Evolutionary conservation across 2,113 vertebrate species (phyloP).

Genomic region (Oenanthe melanoleuca): DNA sequence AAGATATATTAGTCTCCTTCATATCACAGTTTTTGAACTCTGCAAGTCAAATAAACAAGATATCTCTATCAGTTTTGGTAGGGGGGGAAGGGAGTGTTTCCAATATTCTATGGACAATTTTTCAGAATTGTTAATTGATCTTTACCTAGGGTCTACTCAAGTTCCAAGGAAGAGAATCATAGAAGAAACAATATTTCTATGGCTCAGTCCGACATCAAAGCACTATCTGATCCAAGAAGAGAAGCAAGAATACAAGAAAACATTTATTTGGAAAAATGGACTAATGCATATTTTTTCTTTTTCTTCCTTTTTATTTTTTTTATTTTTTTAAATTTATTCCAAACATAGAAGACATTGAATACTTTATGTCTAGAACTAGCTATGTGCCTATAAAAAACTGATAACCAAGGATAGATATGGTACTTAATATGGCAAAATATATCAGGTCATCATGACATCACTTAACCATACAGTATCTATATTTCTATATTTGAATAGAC

Average conservation of each 20-base stretch:
- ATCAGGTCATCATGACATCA: not conserved
- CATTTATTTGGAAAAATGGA: not conserved
- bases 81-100: fast-evolving
- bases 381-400: not conserved
- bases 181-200: not conserved
- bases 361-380: not conserved
- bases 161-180: not conserved
- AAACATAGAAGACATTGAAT: not conserved
- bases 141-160: not conserved
- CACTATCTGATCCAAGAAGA: not conserved
- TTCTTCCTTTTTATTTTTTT: not conserved
- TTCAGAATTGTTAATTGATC: not conserved
- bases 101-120: not conserved
- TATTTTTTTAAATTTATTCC: not conserved
- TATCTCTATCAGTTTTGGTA: not conserved
- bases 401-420: not conserved
- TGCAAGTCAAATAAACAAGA: not conserved
- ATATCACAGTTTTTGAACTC: not conserved
- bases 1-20: not conserved
- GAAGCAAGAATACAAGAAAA: not conserved
- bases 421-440: not conserved
- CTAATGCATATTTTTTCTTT: not conserved
- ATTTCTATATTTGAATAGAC: not conserved
- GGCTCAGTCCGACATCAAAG: not conserved
- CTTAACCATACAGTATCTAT: not conserved